Conservation (phyloP, 2,888 invertebrate species). For the Holacanthella duospinosa region DNA sequence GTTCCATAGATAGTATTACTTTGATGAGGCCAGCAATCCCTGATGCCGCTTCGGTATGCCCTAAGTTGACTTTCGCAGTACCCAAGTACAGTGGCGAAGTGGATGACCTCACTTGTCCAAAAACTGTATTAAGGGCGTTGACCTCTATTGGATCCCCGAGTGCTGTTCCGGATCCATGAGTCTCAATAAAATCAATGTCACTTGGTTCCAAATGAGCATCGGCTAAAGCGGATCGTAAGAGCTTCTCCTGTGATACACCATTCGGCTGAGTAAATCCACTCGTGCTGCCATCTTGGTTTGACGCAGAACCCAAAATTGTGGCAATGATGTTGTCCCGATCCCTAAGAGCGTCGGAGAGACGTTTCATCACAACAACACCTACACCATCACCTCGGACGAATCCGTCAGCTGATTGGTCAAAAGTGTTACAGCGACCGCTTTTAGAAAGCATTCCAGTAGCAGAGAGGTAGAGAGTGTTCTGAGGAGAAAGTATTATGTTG, state of each 20-base stretch:
- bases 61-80: conserved; percentile 90
- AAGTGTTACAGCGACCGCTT: conserved; percentile 38
- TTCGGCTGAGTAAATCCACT: conserved; percentile 38
- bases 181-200: conserved; percentile 13
- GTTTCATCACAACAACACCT: conserved; percentile 40
- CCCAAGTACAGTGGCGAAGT: conserved; percentile 71
- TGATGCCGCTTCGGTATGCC: conserved; percentile 79
- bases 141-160: conserved; percentile 25
- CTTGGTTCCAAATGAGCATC: conserved; percentile 14
- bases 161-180: conserved; percentile 12
- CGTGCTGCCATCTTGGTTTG: conserved; percentile 40
- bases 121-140: conserved; percentile 15
- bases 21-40: conserved; percentile 39
- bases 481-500: not conserved
- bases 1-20: conserved; percentile 19
- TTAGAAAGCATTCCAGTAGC: conserved; percentile 14
- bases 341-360: conserved; percentile 30
- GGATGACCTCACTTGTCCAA: conserved; percentile 41
- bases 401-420: conserved; percentile 40
- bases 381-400: conserved; percentile 41
- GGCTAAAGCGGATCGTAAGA: conserved; percentile 47
- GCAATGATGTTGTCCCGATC: conserved; percentile 34
- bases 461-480: not conserved
- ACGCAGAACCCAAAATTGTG: conserved; percentile 36
- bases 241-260: conserved; percentile 34